Percentiles rank a stretch among this genome's conserved stretches.
Evolutionary conservation across 2,113 vertebrate genomes (phyloP).

Genomic region (Chinchilla lanigera): DNA sequence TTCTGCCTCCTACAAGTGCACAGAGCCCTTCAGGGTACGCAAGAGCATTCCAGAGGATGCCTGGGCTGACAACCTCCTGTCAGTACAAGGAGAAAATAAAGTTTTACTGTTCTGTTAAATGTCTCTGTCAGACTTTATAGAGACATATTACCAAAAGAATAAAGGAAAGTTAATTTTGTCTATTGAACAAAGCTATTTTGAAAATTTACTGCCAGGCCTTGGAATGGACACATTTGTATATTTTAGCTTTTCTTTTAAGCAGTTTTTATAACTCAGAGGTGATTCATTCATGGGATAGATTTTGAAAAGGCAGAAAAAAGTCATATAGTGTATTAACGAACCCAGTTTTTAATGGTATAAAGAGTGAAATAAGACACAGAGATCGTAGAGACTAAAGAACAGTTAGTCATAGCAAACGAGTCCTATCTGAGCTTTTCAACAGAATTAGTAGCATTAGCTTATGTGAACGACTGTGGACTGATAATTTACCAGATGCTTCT

Average conservation of each 20-base stretch:
- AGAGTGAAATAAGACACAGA: conserved; percentile 24
- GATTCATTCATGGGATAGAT: conserved; percentile 35
- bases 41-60: conserved; percentile 16
- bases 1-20: conserved; percentile 1
- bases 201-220: conserved; percentile 64
- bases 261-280: neutral
- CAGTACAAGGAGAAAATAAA: conserved; percentile 67
- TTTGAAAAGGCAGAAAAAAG: conserved; percentile 49
- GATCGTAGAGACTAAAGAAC: conserved; percentile 37
- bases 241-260: conserved; percentile 68
- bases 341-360: conserved; percentile 31
- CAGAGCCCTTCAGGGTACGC: neutral
- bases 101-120: conserved; percentile 64
- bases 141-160: conserved; percentile 62
- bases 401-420: neutral
- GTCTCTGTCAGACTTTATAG: conserved; percentile 62
- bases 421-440: neutral
- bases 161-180: conserved; percentile 69
- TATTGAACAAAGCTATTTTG: conserved; percentile 40
- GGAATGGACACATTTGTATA: conserved; percentile 51
- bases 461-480: neutral
- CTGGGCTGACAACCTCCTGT: conserved; percentile 9
- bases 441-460: neutral
- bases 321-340: neutral
- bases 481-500: neutral